These are phyloP conservation scores for Latrodectus hesperus DNA, from an alignment of 2,888 invertebrate genomes.

Conservation along the genomic window DNA sequence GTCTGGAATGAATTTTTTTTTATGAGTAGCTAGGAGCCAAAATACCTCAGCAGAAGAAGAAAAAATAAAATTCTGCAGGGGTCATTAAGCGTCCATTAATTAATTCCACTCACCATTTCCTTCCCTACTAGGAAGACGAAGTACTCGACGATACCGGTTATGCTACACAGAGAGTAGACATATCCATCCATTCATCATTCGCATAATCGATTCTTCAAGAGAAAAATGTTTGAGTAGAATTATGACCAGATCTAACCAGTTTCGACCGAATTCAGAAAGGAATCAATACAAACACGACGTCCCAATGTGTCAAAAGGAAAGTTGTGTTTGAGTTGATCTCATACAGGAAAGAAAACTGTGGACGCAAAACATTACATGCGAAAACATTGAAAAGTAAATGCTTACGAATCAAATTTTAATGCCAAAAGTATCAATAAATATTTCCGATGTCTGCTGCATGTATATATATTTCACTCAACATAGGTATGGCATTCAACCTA, in stretches of 20 bases:
- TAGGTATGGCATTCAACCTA: too few relatives aligned
- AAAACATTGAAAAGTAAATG: too few relatives aligned
- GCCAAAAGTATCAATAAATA: too few relatives aligned
- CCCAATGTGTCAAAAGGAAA: neutral
- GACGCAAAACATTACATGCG: too few relatives aligned
- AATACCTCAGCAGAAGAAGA: too few relatives aligned
- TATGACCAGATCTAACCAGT: slow-evolving; percentile 16
- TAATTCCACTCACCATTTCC: neutral
- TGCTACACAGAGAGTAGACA: neutral
- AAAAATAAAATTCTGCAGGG: neutral
- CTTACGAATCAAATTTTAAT: too few relatives aligned
- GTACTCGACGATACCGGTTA: neutral
- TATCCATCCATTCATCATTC: slow-evolving; percentile 11
- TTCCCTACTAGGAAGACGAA: neutral
- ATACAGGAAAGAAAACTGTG: too few relatives aligned
- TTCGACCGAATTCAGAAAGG: slow-evolving; percentile 6
- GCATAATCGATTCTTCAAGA: slow-evolving; percentile 8
- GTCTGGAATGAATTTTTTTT: too few relatives aligned
- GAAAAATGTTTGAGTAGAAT: neutral
- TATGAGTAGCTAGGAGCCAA: too few relatives aligned
- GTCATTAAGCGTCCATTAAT: slow-evolving; percentile 3
- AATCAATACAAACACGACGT: neutral
- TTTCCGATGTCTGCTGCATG: too few relatives aligned
- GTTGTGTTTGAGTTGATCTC: neutral
- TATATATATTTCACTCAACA: too few relatives aligned